These are phyloP conservation scores for Pelagia noctiluca DNA, from an alignment of 30 jellyfish, hydroid and myxozoan genomes.

Conservation along the genomic window DNA sequence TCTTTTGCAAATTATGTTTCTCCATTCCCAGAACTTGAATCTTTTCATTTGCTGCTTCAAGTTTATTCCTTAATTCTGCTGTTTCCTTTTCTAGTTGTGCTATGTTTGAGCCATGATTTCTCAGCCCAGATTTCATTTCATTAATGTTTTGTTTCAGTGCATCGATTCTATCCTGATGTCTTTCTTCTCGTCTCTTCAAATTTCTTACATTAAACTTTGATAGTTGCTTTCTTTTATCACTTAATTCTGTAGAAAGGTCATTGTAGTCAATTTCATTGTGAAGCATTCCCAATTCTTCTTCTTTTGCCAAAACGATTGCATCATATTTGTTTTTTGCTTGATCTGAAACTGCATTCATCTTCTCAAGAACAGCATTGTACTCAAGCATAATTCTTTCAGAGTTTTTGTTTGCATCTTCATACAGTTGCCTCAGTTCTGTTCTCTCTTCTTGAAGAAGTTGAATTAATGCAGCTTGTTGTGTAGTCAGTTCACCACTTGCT, in stretches of 20 bases:
- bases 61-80: background rate
- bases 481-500: no score
- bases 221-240: no score
- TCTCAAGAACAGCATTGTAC: constrained; percentile 10
- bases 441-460: no score
- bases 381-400: constrained; percentile 8
- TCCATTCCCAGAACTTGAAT: constrained; percentile 8
- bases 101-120: background rate
- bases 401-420: constrained; percentile 4
- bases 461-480: no score
- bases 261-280: no score
- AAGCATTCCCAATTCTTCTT: no score
- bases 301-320: no score
- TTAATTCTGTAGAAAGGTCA: no score
- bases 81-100: background rate
- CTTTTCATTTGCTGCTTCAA: constrained; percentile 19
- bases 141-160: background rate
- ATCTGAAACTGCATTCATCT: constrained; percentile 5
- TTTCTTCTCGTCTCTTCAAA: background rate
- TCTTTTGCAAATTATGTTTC: constrained; percentile 6
- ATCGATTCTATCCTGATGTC: background rate
- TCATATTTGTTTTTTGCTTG: constrained; percentile 4
- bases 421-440: no score
- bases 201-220: background rate
- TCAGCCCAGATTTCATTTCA: background rate